These are phyloP conservation scores for Dermolepida albohirtum DNA, from an alignment of 2,888 invertebrate species.

Conservation along the genomic window DNA sequence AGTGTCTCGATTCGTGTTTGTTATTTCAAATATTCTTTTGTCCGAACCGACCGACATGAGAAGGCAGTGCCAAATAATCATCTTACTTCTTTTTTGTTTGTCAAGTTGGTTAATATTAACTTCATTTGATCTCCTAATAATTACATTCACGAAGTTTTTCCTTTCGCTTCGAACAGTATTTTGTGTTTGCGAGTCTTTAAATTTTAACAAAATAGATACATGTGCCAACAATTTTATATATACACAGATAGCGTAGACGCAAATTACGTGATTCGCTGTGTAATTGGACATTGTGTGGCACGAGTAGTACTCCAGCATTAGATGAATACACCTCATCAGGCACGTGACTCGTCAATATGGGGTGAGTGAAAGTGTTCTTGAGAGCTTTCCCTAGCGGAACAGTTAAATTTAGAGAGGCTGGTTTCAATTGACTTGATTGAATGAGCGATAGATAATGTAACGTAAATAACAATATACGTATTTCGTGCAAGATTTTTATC, in stretches of 20 bases:
- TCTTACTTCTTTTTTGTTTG: too few relatives aligned
- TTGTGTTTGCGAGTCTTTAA: too few relatives aligned
- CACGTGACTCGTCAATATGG: neutral
- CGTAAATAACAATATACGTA: too few relatives aligned
- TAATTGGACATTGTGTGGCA: slow-evolving; percentile 9
- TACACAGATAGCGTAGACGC: neutral
- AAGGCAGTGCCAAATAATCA: slow-evolving; percentile 39
- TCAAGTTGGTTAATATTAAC: too few relatives aligned
- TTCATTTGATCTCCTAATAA: too few relatives aligned
- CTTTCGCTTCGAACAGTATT: too few relatives aligned
- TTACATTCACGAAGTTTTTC: too few relatives aligned
- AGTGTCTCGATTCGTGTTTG: slow-evolving; percentile 43
- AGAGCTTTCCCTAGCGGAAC: neutral
- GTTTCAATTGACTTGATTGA: slow-evolving; percentile 5
- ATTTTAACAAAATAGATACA: too few relatives aligned
- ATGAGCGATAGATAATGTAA: too few relatives aligned
- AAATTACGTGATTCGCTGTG: slow-evolving; percentile 2
- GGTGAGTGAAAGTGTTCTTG: slow-evolving; percentile 4
- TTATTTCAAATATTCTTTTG: slow-evolving; percentile 44
- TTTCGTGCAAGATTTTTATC: too few relatives aligned
- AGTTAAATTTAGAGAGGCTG: too few relatives aligned
- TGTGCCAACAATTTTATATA: too few relatives aligned
- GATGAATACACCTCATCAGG: slow-evolving; percentile 8
- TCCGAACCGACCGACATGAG: slow-evolving; percentile 38
- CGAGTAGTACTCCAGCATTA: neutral